phyloP scores from a whole-genome alignment of 1,140 invertebrate species.

The Drosophila nigromelanica region DNA sequence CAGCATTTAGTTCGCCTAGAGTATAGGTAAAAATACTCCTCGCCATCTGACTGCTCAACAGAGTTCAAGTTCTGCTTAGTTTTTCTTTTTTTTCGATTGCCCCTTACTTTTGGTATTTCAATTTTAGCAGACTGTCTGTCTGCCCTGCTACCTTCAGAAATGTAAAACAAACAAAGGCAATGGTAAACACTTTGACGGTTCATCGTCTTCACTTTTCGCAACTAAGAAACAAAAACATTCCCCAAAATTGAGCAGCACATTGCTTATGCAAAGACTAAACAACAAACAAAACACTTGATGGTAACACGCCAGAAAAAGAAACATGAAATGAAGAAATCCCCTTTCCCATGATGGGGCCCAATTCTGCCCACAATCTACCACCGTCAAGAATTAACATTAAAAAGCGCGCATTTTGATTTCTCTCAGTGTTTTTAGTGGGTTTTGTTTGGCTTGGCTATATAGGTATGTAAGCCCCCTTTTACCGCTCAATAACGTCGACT shows the following conservation, averaged over 20 bases:
- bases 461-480: neutral
- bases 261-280: constrained; percentile 49
- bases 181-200: constrained; percentile 16
- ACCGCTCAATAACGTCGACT: constrained; percentile 6
- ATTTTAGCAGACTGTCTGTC: neutral
- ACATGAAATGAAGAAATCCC: constrained; percentile 11
- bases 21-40: neutral
- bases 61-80: constrained; percentile 13
- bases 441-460: neutral
- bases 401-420: constrained; percentile 54
- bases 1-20: constrained; percentile 34
- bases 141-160: constrained; percentile 8
- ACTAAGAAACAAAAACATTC: constrained; percentile 38
- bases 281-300: constrained; percentile 27
- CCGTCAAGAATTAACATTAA: constrained; percentile 48
- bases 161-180: constrained; percentile 32
- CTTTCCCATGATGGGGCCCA: constrained; percentile 31
- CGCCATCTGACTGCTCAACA: neutral
- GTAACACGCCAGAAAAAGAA: constrained; percentile 9
- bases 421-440: constrained; percentile 27
- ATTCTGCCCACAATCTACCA: neutral
- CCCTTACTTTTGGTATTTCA: constrained; percentile 2
- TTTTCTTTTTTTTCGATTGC: neutral
- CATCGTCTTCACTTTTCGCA: constrained; percentile 34
- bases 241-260: constrained; percentile 40